Percentiles rank a stretch among this genome's conserved stretches.
Conservation (phyloP, 2,888 invertebrate species). For the Pammene aurita region DNA sequence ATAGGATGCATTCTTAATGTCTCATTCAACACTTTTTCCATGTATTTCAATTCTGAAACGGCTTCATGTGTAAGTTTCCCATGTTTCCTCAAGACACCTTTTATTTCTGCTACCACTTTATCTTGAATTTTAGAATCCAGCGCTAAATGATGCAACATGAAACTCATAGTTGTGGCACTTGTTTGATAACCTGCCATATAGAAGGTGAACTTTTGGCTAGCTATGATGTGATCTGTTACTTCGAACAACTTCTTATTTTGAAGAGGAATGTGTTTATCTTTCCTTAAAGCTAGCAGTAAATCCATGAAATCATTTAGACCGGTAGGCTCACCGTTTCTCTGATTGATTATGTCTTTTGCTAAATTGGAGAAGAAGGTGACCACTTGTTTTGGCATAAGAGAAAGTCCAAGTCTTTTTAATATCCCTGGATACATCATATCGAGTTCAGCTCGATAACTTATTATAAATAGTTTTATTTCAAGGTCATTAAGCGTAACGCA, state of each 20-base stretch:
- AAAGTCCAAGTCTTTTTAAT: neutral
- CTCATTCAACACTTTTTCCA: constrained; percentile 27
- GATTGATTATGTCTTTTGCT: neutral
- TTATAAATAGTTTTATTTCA: neutral
- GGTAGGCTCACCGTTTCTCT: neutral
- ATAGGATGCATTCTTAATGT: constrained; percentile 16
- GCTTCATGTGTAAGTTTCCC: constrained; percentile 14
- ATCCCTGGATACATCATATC: constrained; percentile 3
- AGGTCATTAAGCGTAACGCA: neutral
- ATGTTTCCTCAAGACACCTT: constrained; percentile 18
- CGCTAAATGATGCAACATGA: constrained; percentile 33
- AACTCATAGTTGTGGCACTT: constrained; percentile 26
- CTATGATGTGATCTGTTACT: constrained; percentile 28
- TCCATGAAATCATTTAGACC: constrained; percentile 2
- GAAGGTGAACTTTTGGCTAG: constrained; percentile 30
- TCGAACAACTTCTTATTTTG: no score
- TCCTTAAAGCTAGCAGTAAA: constrained; percentile 1
- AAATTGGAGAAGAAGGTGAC: neutral
- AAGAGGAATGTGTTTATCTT: neutral
- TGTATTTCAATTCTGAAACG: constrained; percentile 10
- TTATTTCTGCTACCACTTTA: constrained; percentile 29
- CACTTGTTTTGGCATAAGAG: neutral
- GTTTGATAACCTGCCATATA: constrained; percentile 37
- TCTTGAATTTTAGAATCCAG: constrained; percentile 30
- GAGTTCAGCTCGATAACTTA: neutral